Percentiles rank a stretch among this genome's conserved stretches.
Conservation (phyloP, 2,113 vertebrate genomes). For the Sylvilagus bachmani region DNA sequence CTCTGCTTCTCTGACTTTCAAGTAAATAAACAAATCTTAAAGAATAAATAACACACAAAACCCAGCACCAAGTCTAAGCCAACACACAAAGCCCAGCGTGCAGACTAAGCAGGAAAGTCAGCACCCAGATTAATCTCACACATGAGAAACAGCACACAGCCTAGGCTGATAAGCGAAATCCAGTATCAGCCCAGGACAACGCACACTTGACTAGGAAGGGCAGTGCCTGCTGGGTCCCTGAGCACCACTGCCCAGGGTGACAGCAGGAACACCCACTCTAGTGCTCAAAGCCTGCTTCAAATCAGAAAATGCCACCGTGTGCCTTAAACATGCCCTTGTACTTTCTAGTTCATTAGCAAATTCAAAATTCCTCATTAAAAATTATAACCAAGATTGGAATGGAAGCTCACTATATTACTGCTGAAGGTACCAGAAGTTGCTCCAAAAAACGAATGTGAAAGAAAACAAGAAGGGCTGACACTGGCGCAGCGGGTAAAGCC, state of each 20-base stretch:
- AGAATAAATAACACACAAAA: no score
- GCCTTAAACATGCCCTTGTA: not conserved
- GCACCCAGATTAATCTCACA: no score
- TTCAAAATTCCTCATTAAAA: not conserved
- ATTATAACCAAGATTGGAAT: not conserved
- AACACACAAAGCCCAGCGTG: no score
- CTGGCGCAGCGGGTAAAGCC: no score
- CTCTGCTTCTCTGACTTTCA: no score
- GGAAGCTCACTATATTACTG: not conserved
- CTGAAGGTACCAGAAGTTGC: not conserved
- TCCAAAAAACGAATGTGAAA: constrained; percentile 16
- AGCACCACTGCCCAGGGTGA: not conserved
- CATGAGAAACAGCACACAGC: no score
- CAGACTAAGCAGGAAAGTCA: no score
- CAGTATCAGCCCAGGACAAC: no score
- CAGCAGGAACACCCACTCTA: rapidly evolving
- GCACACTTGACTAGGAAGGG: no score
- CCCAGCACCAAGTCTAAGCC: no score
- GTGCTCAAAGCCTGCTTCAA: not conserved
- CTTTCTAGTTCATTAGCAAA: not conserved
- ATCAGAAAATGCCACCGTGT: rapidly evolving
- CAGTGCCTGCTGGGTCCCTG: not conserved
- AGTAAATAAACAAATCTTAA: no score
- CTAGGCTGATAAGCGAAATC: no score
- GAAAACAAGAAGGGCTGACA: not conserved